Evolutionary conservation across 2,888 invertebrate genomes (phyloP), one percentile per base, ranked within the genome.

Genomic region (Synanthedon tipuliformis): DNA sequence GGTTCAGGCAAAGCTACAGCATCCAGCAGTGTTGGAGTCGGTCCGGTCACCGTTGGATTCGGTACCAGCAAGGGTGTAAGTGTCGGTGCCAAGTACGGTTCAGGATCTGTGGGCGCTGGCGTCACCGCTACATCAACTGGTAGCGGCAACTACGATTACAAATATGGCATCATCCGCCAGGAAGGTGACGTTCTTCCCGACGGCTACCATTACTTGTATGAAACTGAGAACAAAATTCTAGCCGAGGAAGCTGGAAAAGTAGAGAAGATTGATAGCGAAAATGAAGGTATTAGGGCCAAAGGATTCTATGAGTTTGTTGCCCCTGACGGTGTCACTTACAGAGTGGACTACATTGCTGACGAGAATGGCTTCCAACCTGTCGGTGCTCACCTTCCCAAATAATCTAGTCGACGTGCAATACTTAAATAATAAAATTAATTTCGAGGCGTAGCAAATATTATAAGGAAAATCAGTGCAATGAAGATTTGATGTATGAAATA

Each of bases 211-310:
- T 87, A 82, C 64, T 69, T 84, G 13, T 87, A 85, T 56, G 85
- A 87, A 62, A 87, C 87, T n/a, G 82, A 85, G 57, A 87, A 87
- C 71, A 86, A 78, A 56, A 87, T 87, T 57, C 76, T 81, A 13
- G 83, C 83, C 7, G 87, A 86, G 57, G 87, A 87, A 65, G 68
- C 76, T 18, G 87, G 87, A 40, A 72, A 73, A 45, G 50, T 87
- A 1, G 85, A 85, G 57, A 65, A 73, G 54, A 62, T 80, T n/a
- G 73, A 73, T 60, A 74, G 56, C 49, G 78, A 81, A 50, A 63
- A 57, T 11, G 71, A 73, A 0, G 79, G 68, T 23, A 62, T 84
- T 16, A 78, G 75, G 53, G 75, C 69, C 16, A 85, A 78, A 56
- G 87, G 87, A 61, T 86, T 86, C 73, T 87, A 65, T 59, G 81